Percentiles rank a stretch among this genome's conserved stretches.
Conservation (phyloP, 2,888 invertebrate species). For the Noctua comes region DNA sequence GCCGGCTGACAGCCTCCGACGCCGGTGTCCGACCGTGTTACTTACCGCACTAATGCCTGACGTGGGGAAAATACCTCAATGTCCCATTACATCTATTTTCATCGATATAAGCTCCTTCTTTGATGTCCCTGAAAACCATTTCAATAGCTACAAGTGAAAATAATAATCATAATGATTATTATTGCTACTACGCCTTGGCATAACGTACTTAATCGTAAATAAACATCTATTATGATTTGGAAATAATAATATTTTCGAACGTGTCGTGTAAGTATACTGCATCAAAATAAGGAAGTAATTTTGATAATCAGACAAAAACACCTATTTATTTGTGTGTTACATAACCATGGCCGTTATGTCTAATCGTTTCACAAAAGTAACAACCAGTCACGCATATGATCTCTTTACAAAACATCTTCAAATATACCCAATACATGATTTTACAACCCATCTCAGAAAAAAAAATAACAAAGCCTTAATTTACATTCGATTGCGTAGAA, state of each 20-base stretch:
- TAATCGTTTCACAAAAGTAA: neutral
- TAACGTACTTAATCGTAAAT: constrained; percentile 16
- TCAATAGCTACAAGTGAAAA: constrained; percentile 32
- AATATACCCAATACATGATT: constrained; percentile 7
- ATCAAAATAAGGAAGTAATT: constrained; percentile 32
- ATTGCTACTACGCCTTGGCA: constrained; percentile 6
- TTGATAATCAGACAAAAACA: constrained; percentile 31
- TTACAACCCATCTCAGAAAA: neutral
- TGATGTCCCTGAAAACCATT: constrained; percentile 36
- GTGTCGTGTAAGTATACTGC: constrained; percentile 1
- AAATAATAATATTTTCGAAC: constrained; percentile 29
- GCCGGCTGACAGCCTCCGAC: constrained; percentile 54
- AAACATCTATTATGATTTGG: constrained; percentile 30
- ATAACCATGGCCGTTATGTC: neutral
- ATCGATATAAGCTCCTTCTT: constrained; percentile 27
- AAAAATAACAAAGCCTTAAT: constrained; percentile 14
- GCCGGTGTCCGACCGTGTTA: constrained; percentile 70
- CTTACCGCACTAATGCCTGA: constrained; percentile 60
- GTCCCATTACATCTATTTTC: constrained; percentile 41
- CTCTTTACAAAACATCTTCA: neutral
- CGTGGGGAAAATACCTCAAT: constrained; percentile 49
- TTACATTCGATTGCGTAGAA: constrained; percentile 38
- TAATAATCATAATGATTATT: constrained; percentile 34
- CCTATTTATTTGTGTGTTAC: neutral
- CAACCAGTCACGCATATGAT: neutral